Evolutionary conservation across 2,113 vertebrate species (phyloP).

Genomic region (Ictidomys tridecemlineatus): DNA sequence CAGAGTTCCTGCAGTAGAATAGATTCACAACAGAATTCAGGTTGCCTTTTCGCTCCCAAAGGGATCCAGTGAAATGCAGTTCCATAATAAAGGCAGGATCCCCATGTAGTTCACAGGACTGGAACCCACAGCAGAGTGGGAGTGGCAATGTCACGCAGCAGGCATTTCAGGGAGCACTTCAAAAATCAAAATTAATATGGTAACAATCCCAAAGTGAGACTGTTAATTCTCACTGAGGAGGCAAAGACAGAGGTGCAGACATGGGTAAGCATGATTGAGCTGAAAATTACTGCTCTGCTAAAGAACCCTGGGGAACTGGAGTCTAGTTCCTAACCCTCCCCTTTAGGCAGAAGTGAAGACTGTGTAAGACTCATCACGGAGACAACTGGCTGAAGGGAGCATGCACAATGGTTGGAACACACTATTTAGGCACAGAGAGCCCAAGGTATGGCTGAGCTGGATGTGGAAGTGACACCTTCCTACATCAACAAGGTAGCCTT

Average conservation of each 20-base stretch:
- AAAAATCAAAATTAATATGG: background rate
- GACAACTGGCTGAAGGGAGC: background rate
- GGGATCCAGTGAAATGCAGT: accelerated
- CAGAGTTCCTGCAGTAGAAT: background rate
- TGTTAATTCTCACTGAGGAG: background rate
- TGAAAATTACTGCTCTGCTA: background rate
- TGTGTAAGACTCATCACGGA: background rate
- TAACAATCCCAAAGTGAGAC: background rate
- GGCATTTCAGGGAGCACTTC: background rate
- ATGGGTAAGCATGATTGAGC: background rate
- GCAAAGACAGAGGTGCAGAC: background rate
- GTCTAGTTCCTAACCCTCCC: background rate
- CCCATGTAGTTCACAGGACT: background rate
- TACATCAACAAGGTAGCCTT: background rate
- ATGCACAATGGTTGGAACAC: background rate
- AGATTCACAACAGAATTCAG: background rate
- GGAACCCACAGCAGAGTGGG: background rate
- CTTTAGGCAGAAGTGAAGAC: background rate
- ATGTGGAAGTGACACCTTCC: accelerated
- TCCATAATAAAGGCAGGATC: background rate
- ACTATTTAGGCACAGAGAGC: background rate
- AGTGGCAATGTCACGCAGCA: accelerated
- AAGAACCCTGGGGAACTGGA: background rate
- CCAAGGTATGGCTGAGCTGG: background rate
- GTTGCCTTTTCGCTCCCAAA: background rate